Evolutionary conservation across 2,797 vertebrate species (phyloP).

Genomic region (Cynopterus sphinx): DNA sequence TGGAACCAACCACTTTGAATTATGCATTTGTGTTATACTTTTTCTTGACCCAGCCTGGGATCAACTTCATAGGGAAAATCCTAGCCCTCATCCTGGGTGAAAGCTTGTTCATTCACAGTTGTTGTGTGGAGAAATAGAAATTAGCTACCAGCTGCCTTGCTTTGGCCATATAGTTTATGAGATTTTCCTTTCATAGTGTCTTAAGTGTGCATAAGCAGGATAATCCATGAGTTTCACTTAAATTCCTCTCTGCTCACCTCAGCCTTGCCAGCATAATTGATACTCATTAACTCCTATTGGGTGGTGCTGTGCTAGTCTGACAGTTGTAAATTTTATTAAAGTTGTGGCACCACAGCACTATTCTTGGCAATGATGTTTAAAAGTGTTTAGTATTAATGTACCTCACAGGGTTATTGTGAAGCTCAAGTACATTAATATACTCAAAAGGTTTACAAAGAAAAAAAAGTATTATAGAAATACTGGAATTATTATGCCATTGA

Average conservation of each 20-base stretch:
- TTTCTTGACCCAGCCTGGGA: background rate
- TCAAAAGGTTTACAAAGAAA: background rate
- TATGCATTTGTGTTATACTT: background rate
- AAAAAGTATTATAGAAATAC: background rate
- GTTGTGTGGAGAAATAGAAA: background rate
- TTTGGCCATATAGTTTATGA: background rate
- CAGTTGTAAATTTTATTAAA: slow-evolving; percentile 5
- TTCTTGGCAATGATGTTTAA: background rate
- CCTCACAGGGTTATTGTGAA: background rate
- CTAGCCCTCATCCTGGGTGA: background rate
- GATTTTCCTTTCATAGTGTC: background rate
- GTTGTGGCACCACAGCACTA: background rate
- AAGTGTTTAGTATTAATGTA: background rate
- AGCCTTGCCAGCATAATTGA: background rate
- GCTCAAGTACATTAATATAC: background rate
- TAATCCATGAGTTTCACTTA: background rate
- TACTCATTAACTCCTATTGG: background rate
- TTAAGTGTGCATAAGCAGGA: background rate
- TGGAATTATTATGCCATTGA: background rate
- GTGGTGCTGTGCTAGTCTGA: background rate
- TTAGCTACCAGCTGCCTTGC: background rate
- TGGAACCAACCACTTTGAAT: background rate
- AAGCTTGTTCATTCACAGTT: background rate
- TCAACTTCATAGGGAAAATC: background rate
- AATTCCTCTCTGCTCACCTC: background rate